A percentile compares a stretch with the other conserved stretches of the same genome.
Conservation (phyloP, 2,797 vertebrate species). For the Eulemur coronatus region DNA sequence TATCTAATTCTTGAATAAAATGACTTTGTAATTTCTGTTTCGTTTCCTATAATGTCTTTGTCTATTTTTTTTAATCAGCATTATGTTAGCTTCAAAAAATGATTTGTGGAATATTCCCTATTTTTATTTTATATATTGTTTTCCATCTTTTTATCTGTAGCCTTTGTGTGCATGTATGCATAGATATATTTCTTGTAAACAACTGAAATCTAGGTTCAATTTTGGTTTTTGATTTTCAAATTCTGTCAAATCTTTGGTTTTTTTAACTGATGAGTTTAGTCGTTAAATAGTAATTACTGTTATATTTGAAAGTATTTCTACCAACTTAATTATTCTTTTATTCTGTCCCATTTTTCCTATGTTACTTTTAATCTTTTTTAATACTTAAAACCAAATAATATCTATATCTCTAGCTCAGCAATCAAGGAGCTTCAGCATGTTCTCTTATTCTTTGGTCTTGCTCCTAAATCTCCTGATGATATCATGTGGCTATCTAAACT, state of each 20-base stretch:
- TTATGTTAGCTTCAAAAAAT: neutral
- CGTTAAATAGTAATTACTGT: neutral
- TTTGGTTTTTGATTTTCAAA: neutral
- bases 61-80: neutral
- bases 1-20: neutral
- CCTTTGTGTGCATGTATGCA: neutral
- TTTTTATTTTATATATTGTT: neutral
- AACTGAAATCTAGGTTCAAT: neutral
- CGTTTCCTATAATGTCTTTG: neutral
- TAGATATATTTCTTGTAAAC: neutral
- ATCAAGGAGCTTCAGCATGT: neutral
- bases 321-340: neutral
- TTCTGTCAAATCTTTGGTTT: neutral
- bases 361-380: neutral
- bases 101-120: neutral
- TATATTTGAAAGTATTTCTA: neutral
- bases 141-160: neutral
- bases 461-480: neutral
- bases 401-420: neutral
- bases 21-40: neutral
- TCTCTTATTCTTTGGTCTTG: neutral
- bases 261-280: neutral
- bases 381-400: neutral
- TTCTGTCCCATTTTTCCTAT: neutral
- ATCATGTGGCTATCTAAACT: neutral